Evolutionary conservation across 2,113 vertebrate species (phyloP).

Genomic region (Oreochromis aureus): DNA sequence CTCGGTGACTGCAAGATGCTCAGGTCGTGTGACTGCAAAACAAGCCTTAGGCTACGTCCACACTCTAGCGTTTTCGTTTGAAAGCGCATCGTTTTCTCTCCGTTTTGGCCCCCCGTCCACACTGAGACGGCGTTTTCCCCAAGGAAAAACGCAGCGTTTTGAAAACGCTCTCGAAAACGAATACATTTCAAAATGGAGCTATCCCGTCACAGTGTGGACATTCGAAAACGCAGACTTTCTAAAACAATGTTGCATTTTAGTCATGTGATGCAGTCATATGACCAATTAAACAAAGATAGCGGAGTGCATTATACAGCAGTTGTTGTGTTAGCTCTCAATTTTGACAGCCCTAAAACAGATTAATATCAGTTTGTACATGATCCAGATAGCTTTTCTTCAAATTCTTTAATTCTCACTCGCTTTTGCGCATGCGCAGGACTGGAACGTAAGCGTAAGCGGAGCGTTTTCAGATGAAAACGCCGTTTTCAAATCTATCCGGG

Average conservation of each 20-base stretch:
- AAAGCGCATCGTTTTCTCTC: neutral
- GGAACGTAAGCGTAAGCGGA: neutral
- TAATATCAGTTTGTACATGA: neutral
- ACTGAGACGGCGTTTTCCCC: too few relatives aligned
- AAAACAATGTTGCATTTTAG: neutral
- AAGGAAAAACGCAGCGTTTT: neutral
- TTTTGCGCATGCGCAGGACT: accelerated
- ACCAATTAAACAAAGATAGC: neutral
- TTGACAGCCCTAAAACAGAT: neutral
- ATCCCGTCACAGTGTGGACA: neutral
- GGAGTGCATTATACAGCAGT: too few relatives aligned
- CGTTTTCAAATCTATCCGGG: neutral
- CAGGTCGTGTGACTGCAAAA: neutral
- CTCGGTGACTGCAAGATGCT: neutral
- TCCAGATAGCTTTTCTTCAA: neutral
- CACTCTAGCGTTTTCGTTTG: neutral
- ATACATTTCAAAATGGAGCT: neutral
- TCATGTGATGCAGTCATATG: neutral
- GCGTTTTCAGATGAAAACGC: neutral
- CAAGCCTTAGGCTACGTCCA: neutral
- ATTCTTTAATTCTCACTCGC: neutral
- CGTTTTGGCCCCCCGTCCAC: too few relatives aligned
- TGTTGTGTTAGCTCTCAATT: neutral
- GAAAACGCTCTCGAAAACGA: neutral
- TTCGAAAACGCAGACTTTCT: accelerated